phyloP scores from a whole-genome alignment of 2,797 vertebrate species.

The Mormyrops attenuatus region DNA sequence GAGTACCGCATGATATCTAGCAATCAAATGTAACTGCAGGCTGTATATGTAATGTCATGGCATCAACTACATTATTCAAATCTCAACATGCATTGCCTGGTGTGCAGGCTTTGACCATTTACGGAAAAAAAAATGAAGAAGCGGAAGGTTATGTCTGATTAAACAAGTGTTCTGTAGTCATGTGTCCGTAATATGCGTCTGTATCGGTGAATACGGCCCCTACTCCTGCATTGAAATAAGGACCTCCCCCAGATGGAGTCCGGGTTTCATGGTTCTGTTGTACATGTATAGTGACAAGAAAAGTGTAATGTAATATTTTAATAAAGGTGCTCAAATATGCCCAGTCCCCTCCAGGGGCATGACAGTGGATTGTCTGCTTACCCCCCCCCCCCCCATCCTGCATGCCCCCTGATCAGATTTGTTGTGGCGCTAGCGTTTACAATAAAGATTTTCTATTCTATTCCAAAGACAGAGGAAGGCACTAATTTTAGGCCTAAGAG shows the following conservation, averaged over 20 bases:
- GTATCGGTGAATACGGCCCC: neutral
- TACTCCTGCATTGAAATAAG: neutral
- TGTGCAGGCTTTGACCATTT: neutral
- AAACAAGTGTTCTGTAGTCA: neutral
- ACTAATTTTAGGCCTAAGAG: neutral
- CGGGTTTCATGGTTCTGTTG: neutral
- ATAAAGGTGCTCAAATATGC: neutral
- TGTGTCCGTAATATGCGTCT: neutral
- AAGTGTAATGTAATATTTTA: neutral
- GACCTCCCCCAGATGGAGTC: neutral
- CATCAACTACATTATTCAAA: neutral
- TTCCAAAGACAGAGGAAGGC: neutral
- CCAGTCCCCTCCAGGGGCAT: neutral
- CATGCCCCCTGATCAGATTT: neutral
- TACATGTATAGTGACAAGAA: neutral
- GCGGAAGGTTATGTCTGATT: neutral
- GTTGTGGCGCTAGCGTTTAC: neutral
- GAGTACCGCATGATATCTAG: neutral
- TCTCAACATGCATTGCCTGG: neutral
- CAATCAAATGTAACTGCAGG: neutral
- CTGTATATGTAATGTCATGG: neutral
- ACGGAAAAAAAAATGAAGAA: neutral
- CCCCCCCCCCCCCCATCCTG: neutral
- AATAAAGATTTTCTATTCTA: neutral
- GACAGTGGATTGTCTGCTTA: neutral